These are phyloP conservation scores for Varecia variegata DNA, from an alignment of 2,797 vertebrate species.

Conservation along the genomic window DNA sequence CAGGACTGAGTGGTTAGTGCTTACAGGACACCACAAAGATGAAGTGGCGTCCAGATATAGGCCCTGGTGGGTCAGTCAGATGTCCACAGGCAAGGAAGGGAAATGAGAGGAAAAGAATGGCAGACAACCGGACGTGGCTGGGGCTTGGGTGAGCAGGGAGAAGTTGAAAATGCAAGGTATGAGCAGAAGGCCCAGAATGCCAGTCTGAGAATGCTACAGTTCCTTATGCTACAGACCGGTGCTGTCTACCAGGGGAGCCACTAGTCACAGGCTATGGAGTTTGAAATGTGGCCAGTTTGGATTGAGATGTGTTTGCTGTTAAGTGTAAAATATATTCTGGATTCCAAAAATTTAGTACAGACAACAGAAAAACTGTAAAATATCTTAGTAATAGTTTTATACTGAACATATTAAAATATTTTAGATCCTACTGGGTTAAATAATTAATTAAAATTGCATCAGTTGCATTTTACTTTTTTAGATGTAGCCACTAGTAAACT, in stretches of 20 bases:
- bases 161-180: background rate
- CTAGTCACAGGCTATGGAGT: background rate
- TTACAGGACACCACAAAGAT: background rate
- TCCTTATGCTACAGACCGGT: background rate
- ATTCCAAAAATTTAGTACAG: conserved; percentile 40
- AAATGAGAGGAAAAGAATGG: background rate
- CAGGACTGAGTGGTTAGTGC: background rate
- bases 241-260: background rate
- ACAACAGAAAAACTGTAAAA: background rate
- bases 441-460: background rate
- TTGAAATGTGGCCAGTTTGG: background rate
- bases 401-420: background rate
- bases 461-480: background rate
- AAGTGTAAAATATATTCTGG: background rate
- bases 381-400: background rate
- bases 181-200: background rate
- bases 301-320: background rate
- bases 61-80: background rate
- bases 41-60: background rate
- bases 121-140: background rate
- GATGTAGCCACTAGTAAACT: background rate
- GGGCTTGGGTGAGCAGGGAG: background rate
- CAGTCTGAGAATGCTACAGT: background rate
- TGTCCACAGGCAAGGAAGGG: conserved; percentile 2
- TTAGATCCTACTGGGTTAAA: background rate